Percentiles rank a stretch among this genome's conserved stretches.
These are phyloP conservation scores for Indicator maculatus DNA, from an alignment of 2,113 vertebrate species.

Conservation along the genomic window DNA sequence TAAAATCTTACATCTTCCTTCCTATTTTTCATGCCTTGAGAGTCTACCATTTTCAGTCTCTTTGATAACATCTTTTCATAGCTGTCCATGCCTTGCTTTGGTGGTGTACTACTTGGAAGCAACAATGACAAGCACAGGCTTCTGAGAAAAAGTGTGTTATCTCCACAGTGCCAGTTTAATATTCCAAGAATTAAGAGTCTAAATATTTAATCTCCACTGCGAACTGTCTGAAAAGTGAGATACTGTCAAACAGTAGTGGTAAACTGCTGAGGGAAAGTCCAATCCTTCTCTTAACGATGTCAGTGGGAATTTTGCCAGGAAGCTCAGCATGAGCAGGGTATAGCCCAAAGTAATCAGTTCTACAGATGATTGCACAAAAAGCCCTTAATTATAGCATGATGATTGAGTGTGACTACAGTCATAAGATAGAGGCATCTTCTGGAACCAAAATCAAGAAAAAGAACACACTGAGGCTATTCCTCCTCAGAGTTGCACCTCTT, in stretches of 20 bases:
- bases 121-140: neutral
- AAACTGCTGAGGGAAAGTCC: neutral
- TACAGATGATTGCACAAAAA: conserved; percentile 52
- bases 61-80: neutral
- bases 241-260: neutral
- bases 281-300: neutral
- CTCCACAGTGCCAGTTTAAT: neutral
- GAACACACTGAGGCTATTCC: neutral
- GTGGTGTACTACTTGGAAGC: neutral
- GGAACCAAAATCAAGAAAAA: conserved; percentile 44
- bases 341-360: conserved; percentile 56
- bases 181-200: conserved; percentile 2
- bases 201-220: neutral
- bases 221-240: neutral
- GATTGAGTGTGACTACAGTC: conserved; percentile 53
- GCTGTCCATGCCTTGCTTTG: neutral
- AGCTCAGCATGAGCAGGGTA: conserved; percentile 31
- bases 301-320: conserved; percentile 39
- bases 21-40: neutral
- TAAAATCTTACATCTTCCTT: neutral
- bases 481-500: neutral
- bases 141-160: neutral
- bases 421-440: conserved; percentile 44
- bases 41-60: neutral
- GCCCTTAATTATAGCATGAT: conserved; percentile 61